These are phyloP conservation scores for Andrena minutula DNA, from an alignment of 2,888 invertebrate genomes.

Conservation along the genomic window DNA sequence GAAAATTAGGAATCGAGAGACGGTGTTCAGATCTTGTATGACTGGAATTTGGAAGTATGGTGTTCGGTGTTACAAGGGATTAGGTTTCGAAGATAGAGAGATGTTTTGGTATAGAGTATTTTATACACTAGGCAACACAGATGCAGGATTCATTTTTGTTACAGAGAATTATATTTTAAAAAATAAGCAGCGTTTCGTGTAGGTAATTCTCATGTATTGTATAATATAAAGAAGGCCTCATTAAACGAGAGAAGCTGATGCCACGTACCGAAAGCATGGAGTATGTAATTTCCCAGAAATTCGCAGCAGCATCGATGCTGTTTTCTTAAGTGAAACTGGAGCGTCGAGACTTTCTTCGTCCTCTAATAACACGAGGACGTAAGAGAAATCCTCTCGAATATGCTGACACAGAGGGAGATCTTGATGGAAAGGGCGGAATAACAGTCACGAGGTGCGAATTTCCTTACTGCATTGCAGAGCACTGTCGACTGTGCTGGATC, in stretches of 20 bases:
- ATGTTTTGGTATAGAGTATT: no score
- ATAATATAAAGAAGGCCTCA: background rate
- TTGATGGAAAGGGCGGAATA: constrained; percentile 49
- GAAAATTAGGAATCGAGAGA: no score
- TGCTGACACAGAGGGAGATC: constrained; percentile 44
- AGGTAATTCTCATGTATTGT: background rate
- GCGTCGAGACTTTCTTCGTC: background rate
- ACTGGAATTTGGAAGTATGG: no score
- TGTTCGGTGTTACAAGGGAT: no score
- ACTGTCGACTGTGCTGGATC: constrained; percentile 77
- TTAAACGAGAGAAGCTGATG: background rate
- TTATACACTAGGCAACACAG: no score
- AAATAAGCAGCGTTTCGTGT: no score
- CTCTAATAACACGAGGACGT: constrained; percentile 6
- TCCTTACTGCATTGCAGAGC: constrained; percentile 76
- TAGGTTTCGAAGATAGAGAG: no score
- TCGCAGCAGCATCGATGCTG: background rate
- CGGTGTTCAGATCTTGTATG: no score
- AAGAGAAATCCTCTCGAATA: constrained; percentile 10
- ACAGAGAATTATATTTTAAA: no score
- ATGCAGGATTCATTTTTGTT: no score
- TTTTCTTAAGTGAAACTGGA: background rate
- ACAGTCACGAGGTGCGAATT: constrained; percentile 59
- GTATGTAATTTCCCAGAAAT: background rate
- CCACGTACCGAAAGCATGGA: background rate